Percentiles rank a stretch among this genome's conserved stretches.
These are phyloP conservation scores for Teleiodes luculella DNA, from an alignment of 2,888 invertebrate genomes.

Conservation along the genomic window DNA sequence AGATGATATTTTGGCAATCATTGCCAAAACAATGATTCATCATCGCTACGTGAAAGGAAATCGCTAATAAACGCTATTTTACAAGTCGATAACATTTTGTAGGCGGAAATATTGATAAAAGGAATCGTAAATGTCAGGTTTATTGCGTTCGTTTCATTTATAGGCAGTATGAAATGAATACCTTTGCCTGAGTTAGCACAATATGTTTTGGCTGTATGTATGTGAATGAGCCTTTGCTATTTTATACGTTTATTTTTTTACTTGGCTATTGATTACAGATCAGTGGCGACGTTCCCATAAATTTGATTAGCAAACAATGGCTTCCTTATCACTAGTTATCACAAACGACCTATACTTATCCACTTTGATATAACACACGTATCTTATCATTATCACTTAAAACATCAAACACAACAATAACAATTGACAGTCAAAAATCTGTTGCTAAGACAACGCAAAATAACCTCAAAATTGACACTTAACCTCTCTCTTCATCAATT, in stretches of 20 bases:
- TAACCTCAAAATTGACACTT: slow-evolving; percentile 28
- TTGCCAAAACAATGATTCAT: background rate
- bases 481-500: slow-evolving; percentile 22
- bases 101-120: background rate
- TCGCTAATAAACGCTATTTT: background rate
- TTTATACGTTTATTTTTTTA: background rate
- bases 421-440: slow-evolving; percentile 28
- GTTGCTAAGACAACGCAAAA: slow-evolving; percentile 39
- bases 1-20: background rate
- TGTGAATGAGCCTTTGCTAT: background rate
- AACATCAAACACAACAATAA: slow-evolving; percentile 41
- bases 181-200: background rate
- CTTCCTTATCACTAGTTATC: slow-evolving; percentile 22
- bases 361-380: no score
- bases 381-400: background rate
- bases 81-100: slow-evolving; percentile 4
- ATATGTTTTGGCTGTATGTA: background rate
- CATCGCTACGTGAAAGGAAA: background rate
- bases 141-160: background rate
- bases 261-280: background rate
- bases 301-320: slow-evolving; percentile 42
- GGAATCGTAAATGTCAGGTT: slow-evolving; percentile 5
- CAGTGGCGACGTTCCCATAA: slow-evolving; percentile 31
- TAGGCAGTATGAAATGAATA: background rate
- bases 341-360: background rate